Base-by-base conservation (phyloP, 2,113 vertebrate species). In the Corvus moneduloides region DNA sequence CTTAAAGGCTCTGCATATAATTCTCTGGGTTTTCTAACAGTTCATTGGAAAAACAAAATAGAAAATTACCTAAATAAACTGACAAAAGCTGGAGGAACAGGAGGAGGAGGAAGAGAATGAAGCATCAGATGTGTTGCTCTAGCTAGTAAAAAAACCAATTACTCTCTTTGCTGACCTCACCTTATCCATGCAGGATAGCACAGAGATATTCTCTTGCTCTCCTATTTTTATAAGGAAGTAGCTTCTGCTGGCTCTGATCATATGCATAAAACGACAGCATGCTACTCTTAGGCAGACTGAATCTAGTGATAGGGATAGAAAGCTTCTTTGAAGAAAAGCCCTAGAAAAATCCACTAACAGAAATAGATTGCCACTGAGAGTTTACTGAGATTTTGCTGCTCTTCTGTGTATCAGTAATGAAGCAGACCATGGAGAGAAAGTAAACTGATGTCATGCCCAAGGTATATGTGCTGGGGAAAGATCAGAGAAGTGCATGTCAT, bases 291-390 rank as follows among this genome's bases (percentile, higher is more conserved):
- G 76, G 44, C 35, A 92, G 82, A n/a, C 43, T 67, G 72, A 92
- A 67, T 83, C 13, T 63, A 49, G 43, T 44, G 33, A 39, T 54
- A 82, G 37, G 19, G 67, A 77, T 35, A 88, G 62, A 94, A 49
- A 58, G 7, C 35, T 77, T 74, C 71, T 92, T 90, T 90, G 76
- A 94, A 88, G 85, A 93, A 94, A 94, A 90, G 22, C 39, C 44
- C 20, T 75, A 92, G 90, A 84, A 93, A 93, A 92, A 68, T 55
- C 17, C 46, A 41, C 55, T 49, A 39, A 54, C 43, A 69, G 78
- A 63, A 85, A 69, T 71, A 88, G 86, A 49, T 14, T 94, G 59
- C 39, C 7, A 4, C 39, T 71, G 85, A 71, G 74, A 78, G 37
- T 78, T 95, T 83, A 51, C 55, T 66, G 71, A 73, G 62, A 32